Evolutionary conservation across 2,888 invertebrate species (phyloP), one percentile per base, ranked within the genome.

Genomic region (Ophion obscuratus): DNA sequence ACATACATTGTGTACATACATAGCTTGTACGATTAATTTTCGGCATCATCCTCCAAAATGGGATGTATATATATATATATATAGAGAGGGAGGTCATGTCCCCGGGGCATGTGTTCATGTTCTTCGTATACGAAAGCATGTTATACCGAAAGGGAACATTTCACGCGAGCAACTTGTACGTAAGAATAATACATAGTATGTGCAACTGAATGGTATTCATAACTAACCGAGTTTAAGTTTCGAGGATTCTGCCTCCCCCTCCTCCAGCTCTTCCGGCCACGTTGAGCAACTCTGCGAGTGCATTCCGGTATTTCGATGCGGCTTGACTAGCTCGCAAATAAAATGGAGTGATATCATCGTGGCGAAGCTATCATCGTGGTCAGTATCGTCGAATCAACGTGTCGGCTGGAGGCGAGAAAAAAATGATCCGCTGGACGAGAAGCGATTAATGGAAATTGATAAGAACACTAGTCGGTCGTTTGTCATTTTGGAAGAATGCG

Each of bases 21-120:
- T 59, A 77, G 62, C 31, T 62, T 82, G 76, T 76, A 83, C 85
- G 76, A 76, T 79, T 82, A 79, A 82, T 82, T 82, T 82, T 78
- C 71, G 40, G 31, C 82, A 66, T 71, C 66, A 66, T 85, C 40
- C 70, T 40, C 70, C 66, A 44, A 75, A 73, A 77, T 36, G 71
- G 53, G 17, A 44, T 44, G 24, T 40, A 59, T n/a, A 57, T 81
- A 68, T 59, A 24, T 24, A 24, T 24, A 1, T 24, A 73, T 20
- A 24, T 24, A 24, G 1, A n/a, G n/a, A n/a, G n/a, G n/a, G n/a
- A 44, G 17, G 62, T 20, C 67, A 64, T 20, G 62, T 64, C 80
- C 57, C 76, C 67, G 81, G 73, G 77, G 76, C 73, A 61, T 66
- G 47, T 53, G 75, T 20, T 68, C 68, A 68, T 68, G 67, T 74